Evolutionary conservation across 1,140 invertebrate genomes (phyloP), one percentile per base, ranked within the genome.

Genomic region (Carposina sasakii): DNA sequence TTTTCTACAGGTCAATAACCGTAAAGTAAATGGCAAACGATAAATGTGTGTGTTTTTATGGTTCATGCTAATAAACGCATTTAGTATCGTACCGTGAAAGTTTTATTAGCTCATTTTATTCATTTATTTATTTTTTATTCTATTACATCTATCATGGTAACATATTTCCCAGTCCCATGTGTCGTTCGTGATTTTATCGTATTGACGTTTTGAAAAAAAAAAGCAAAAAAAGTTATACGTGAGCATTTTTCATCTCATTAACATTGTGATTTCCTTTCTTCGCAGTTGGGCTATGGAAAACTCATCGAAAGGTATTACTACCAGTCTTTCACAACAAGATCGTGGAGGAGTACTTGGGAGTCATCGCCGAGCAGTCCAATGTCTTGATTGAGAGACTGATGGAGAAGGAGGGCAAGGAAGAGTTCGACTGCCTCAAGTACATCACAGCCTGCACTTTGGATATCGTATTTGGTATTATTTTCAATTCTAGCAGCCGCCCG

Each of bases 241-340:
- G n/a, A n/a, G n/a, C n/a, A n/a, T n/a, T 30, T 8, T 30, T 1
- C 2, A 2, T 2, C 12, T 30, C 15, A 30, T 2, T 2, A 30
- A 30, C 1, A 30, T n/a, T 2, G 19, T 15, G 12, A 33, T 17
- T 4, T 19, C 51, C n/a, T 28, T 55, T 9, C n/a, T 39, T 76
- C 68, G 12, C 52, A 88, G 91, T 90, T 23, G 67, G 78, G 0
- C 89, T 91, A 81, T 94, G 93, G 93, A 86, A 87, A 31, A 63
- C 70, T 0, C 84, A 92, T 49, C 83, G 93, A 19, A 93, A 91
- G 76, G 74, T 94, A 23, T 77, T 94, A 17, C 90, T 91, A 1
- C 93, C 93, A 10, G 89, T 92, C 1, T 94, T 95, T 71, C 91
- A 93, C 71, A 91, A 92, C 60, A 88, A 88, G 62, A 91, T 94